Conservation (phyloP, 2,113 vertebrate genomes). For the Collichthys lucidus region DNA sequence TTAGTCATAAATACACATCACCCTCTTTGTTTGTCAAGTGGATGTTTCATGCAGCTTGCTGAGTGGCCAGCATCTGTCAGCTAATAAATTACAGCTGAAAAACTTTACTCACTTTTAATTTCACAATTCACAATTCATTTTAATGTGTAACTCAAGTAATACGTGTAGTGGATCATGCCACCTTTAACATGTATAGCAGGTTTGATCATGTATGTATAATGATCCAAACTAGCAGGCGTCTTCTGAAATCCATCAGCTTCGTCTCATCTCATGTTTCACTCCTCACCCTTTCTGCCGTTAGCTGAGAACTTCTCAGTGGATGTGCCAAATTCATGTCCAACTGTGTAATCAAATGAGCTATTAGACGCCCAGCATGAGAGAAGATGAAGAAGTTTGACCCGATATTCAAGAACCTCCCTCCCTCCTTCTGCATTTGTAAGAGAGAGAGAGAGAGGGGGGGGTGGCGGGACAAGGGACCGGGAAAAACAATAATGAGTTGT, state of each 20-base stretch:
- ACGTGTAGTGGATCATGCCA: not conserved
- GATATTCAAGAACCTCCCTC: constrained; percentile 11
- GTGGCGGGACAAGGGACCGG: not conserved
- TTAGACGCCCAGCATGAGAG: constrained; percentile 8
- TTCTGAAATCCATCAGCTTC: not conserved
- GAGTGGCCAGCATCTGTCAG: not conserved
- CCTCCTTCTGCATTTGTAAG: not conserved
- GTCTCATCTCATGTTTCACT: not conserved
- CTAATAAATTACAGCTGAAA: not conserved
- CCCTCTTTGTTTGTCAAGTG: not conserved
- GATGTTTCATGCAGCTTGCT: not conserved
- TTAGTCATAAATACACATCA: constrained; percentile 13
- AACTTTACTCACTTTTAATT: not conserved
- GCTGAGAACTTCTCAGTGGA: constrained; percentile 4
- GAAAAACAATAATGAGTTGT: constrained; percentile 23
- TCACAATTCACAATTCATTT: too few species aligned
- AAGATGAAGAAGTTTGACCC: not conserved
- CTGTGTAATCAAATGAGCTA: constrained; percentile 45
- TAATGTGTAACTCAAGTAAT: too few species aligned
- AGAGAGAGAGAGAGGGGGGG: too few species aligned
- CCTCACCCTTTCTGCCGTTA: not conserved
- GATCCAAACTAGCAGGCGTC: not conserved
- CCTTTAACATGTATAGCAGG: not conserved
- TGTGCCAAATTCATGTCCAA: not conserved
- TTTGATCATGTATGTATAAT: constrained; percentile 5